Evolutionary conservation across 2,888 invertebrate genomes (phyloP), one percentile per base, ranked within the genome.

Genomic region (Tinea pellionella): DNA sequence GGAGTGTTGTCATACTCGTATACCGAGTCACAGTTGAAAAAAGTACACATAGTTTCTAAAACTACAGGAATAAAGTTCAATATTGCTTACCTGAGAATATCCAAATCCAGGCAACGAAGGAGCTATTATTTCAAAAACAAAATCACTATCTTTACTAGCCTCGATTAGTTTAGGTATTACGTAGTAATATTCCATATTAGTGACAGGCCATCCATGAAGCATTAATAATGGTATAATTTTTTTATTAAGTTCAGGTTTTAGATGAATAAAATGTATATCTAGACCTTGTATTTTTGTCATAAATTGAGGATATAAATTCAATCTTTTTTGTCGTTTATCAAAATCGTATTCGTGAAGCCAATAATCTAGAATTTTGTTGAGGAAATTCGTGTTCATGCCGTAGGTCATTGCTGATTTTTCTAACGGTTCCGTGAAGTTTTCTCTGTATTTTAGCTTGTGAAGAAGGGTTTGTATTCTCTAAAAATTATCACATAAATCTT

Each of bases 181-280:
- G 63, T 89, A 89, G 66, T 89, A 88, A 69, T 92, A 92, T 73
- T 93, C 92, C 57, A 89, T 80, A 0, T 92, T 78, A 2, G 90
- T 91, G 8, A 92, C 92, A 0, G 92, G 92, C 92, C 93, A 93
- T 18, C 93, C 93, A 68, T 94, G 93, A 2, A 90, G 72, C 51
- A 93, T 61, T 29, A 93, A 67, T 11, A 93, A 65, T 0, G 92
- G 92, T 8, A 90, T 59, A 0, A 61, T 56, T 56, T 59, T 61
- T 60, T 64, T 63, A 12, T 16, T 57, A 62, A 65, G 0, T 6
- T 18, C 15, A 16, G 91, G 90, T 70, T 90, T 91, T 0, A 88
- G 86, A 64, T 89, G 92, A 29, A 92, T 73, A 69, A 89, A 93
- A 69, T 92, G 90, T 55, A 93, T 86, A 61, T 90, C 75, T 53